Conservation (phyloP, 2,113 vertebrate genomes). For the Silurus glanis region DNA sequence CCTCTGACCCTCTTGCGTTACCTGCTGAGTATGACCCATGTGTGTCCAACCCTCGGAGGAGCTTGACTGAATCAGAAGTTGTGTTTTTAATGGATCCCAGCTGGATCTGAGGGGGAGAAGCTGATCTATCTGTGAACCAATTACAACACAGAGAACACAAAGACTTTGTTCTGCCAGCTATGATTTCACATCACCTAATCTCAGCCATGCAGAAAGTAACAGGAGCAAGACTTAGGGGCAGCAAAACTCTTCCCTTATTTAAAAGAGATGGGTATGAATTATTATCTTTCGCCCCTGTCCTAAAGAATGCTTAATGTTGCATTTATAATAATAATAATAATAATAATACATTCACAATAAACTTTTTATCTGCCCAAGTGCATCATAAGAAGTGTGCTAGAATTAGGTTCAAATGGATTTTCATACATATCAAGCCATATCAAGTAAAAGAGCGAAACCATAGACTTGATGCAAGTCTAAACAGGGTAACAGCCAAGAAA, state of each 20-base stretch:
- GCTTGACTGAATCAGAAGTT: conserved; percentile 43
- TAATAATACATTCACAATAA: neutral
- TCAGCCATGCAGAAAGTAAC: neutral
- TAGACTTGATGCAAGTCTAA: neutral
- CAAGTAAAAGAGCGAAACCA: neutral
- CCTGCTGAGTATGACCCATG: conserved; percentile 56
- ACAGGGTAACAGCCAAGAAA: neutral
- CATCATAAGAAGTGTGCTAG: neutral
- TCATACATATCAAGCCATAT: neutral
- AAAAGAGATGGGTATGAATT: neutral
- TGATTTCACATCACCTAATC: neutral
- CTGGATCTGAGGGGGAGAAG: conserved; percentile 35
- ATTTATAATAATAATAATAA: too few relatives aligned
- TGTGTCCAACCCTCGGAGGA: conserved; percentile 34
- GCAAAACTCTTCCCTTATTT: neutral
- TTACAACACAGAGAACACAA: conserved; percentile 18
- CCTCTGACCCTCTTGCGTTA: conserved; percentile 47
- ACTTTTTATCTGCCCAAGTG: neutral
- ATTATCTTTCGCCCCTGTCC: neutral
- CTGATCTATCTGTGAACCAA: conserved; percentile 23
- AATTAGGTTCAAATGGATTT: neutral
- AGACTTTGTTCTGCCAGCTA: conserved; percentile 17
- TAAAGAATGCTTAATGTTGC: neutral
- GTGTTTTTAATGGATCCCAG: conserved; percentile 55
- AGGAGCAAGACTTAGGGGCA: neutral